Percentiles rank a stretch among this genome's conserved stretches.
These are phyloP conservation scores for Cynopterus brachyotis DNA, from an alignment of 2,113 vertebrate genomes.

Conservation along the genomic window DNA sequence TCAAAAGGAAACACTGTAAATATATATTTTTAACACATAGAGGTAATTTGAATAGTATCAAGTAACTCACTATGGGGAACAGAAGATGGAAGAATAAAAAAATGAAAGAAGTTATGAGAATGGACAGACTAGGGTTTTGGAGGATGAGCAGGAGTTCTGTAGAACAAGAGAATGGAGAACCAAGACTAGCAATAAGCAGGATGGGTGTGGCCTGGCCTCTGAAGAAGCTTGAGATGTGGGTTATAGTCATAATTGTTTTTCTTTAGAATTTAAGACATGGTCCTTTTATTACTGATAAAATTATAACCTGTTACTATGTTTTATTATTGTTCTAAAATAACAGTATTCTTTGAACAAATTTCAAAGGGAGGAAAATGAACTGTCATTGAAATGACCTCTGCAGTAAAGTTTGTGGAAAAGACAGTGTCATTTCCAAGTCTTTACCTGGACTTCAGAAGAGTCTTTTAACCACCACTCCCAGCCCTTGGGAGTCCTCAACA, in stretches of 20 bases:
- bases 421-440: background rate
- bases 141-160: background rate
- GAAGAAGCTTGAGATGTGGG: background rate
- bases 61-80: background rate
- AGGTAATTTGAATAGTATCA: background rate
- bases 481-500: background rate
- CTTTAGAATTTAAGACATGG: background rate
- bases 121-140: background rate
- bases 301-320: background rate
- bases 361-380: background rate
- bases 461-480: background rate
- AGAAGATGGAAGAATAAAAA: background rate
- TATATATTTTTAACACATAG: background rate
- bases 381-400: background rate
- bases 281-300: background rate
- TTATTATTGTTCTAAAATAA: background rate
- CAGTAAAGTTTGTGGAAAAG: background rate
- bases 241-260: background rate
- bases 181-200: background rate
- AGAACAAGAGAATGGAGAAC: background rate
- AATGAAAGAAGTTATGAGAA: background rate
- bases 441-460: background rate
- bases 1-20: background rate
- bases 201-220: background rate
- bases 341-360: background rate